These are phyloP conservation scores for Erebia ligea DNA, from an alignment of 2,888 invertebrate species.

Conservation along the genomic window DNA sequence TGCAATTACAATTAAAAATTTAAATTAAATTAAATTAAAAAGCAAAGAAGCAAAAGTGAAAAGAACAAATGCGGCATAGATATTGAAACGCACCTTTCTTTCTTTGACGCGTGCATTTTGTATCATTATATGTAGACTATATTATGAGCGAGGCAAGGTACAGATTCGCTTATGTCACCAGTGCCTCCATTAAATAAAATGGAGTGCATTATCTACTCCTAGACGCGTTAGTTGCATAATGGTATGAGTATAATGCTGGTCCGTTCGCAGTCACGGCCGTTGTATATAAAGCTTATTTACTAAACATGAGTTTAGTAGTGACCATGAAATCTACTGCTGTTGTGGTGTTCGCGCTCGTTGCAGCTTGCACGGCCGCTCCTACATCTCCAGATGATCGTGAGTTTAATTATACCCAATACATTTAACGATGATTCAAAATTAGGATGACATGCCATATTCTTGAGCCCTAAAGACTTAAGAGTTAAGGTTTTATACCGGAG, in stretches of 20 bases:
- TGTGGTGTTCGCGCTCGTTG: slow-evolving; percentile 53
- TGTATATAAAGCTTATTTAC: slow-evolving; percentile 70
- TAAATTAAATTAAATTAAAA: no score
- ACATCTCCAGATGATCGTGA: slow-evolving; percentile 70
- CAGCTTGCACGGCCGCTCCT: slow-evolving; percentile 56
- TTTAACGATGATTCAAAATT: not conserved
- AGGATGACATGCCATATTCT: no score
- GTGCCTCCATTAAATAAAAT: not conserved
- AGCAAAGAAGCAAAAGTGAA: no score
- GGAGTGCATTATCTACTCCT: not conserved
- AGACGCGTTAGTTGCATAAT: not conserved
- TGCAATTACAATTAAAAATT: no score
- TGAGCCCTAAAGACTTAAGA: no score
- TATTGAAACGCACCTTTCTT: no score
- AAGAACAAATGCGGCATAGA: no score
- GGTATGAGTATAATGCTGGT: slow-evolving; percentile 55
- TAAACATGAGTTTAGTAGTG: slow-evolving; percentile 46
- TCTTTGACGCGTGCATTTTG: no score
- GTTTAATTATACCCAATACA: slow-evolving; percentile 44
- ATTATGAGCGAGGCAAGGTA: no score
- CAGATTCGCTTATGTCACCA: no score
- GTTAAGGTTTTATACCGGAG: no score
- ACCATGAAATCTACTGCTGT: slow-evolving; percentile 61
- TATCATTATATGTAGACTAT: no score
- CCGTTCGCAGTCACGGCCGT: slow-evolving; percentile 71